Evolutionary conservation across 2,888 invertebrate genomes (phyloP).

Genomic region (Athetis lepigone): DNA sequence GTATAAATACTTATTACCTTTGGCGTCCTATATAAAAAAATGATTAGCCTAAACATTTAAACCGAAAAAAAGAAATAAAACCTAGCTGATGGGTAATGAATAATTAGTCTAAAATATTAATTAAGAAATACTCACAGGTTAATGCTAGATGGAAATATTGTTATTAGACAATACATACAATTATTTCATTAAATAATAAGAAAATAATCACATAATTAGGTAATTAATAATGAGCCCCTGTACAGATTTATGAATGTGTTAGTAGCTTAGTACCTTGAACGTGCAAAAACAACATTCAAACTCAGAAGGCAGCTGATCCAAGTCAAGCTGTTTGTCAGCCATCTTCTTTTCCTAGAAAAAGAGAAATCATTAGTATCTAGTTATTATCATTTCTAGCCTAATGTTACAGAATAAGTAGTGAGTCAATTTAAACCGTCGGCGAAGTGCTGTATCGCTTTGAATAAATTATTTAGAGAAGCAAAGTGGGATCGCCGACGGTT

Average conservation of each 20-base stretch:
- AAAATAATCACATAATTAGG: conserved; percentile 52
- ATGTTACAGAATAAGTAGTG: conserved; percentile 46
- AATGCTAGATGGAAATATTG: conserved; percentile 70
- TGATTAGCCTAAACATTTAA: conserved; percentile 54
- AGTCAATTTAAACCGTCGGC: conserved; percentile 52
- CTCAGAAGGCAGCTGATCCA: conserved; percentile 98
- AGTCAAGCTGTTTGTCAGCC: conserved; percentile 93
- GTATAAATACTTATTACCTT: conserved; percentile 51
- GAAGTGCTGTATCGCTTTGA: conserved; percentile 26
- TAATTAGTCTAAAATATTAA: conserved; percentile 51
- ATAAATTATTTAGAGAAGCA: conserved; percentile 24
- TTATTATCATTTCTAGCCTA: conserved; percentile 34
- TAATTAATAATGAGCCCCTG: conserved; percentile 56
- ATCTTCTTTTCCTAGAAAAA: conserved; percentile 93
- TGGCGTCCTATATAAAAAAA: conserved; percentile 53
- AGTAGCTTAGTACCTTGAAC: conserved; percentile 94
- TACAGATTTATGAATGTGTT: conserved; percentile 65
- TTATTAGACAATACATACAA: conserved; percentile 65
- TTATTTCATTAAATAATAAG: conserved; percentile 52
- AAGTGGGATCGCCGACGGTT: conserved; percentile 38
- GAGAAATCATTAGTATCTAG: conserved; percentile 82
- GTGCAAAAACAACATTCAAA: conserved; percentile 99
- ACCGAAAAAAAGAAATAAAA: conserved; percentile 56
- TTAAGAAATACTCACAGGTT: conserved; percentile 69
- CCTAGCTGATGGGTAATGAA: conserved; percentile 45